Evolutionary conservation across 2,113 vertebrate genomes (phyloP).

Genomic region (Pseudopipra pipra): DNA sequence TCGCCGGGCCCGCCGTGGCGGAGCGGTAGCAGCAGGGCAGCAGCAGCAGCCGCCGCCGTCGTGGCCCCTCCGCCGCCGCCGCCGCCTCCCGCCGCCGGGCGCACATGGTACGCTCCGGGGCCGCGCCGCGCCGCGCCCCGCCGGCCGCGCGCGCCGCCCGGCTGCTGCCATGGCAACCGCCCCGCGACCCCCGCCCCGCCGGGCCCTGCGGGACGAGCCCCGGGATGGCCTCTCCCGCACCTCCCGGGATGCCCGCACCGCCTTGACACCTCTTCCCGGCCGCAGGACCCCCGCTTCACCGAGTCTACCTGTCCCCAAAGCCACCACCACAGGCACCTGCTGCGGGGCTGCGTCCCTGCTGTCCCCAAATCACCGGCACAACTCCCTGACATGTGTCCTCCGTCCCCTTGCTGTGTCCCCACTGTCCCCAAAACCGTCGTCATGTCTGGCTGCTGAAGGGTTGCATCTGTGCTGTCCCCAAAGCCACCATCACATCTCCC

Average conservation of each 20-base stretch:
- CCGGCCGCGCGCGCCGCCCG: not conserved
- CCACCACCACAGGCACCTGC: not conserved
- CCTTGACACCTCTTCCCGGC: not conserved
- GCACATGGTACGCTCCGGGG: too few species aligned
- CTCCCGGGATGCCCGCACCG: not conserved
- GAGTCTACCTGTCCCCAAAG: not conserved
- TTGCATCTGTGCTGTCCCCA: not conserved
- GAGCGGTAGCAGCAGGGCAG: too few species aligned
- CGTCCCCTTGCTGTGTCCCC: not conserved
- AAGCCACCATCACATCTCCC: not conserved
- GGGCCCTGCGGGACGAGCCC: not conserved
- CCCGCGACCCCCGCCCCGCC: not conserved
- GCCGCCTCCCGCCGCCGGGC: too few species aligned
- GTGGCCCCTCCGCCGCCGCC: too few species aligned
- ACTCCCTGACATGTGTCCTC: not conserved
- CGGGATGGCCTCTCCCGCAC: not conserved
- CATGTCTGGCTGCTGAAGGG: not conserved
- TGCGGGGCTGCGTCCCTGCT: not conserved
- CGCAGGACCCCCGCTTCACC: not conserved
- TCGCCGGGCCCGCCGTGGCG: too few species aligned
- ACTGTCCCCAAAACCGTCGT: not conserved
- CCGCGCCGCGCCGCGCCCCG: too few species aligned
- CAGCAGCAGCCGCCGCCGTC: too few species aligned
- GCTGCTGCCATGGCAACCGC: slow-evolving; percentile 61
- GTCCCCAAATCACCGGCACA: not conserved